Conservation (phyloP, 2,888 invertebrate genomes). For the Coremacera marginata region DNA sequence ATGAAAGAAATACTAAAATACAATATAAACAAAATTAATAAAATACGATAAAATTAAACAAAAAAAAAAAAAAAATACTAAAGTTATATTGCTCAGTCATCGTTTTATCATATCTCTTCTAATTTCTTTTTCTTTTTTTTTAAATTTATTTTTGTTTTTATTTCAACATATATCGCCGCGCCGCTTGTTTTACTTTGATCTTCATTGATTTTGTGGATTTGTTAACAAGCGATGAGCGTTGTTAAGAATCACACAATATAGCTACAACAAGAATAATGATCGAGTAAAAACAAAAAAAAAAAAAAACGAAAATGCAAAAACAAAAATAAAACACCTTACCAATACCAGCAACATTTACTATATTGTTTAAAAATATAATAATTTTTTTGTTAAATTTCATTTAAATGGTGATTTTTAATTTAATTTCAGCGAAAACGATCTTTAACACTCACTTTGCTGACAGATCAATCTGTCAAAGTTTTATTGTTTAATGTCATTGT, state of each 20-base stretch:
- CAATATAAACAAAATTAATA: no score
- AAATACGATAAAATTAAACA: no score
- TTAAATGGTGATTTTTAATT: conserved; percentile 20
- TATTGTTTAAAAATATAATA: neutral
- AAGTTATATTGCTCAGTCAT: no score
- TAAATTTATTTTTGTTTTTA: neutral
- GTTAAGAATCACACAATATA: neutral
- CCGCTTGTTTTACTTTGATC: conserved; percentile 3
- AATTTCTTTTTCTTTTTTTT: neutral
- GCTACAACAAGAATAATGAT: neutral
- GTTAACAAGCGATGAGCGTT: conserved; percentile 15
- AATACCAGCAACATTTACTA: neutral
- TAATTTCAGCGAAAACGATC: conserved; percentile 37
- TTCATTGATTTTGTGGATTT: conserved; percentile 26
- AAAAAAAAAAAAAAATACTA: no score
- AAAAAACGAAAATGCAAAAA: neutral
- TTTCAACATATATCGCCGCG: neutral
- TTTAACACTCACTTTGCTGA: conserved; percentile 31
- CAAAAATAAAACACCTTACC: neutral
- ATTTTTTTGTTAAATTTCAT: neutral
- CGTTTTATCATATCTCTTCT: neutral
- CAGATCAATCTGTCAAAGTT: conserved; percentile 36
- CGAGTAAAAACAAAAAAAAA: neutral
- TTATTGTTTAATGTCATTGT: conserved; percentile 22
- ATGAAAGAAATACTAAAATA: no score